These are phyloP conservation scores for Antennarius striatus DNA, from an alignment of 2,113 vertebrate species.

Conservation along the genomic window DNA sequence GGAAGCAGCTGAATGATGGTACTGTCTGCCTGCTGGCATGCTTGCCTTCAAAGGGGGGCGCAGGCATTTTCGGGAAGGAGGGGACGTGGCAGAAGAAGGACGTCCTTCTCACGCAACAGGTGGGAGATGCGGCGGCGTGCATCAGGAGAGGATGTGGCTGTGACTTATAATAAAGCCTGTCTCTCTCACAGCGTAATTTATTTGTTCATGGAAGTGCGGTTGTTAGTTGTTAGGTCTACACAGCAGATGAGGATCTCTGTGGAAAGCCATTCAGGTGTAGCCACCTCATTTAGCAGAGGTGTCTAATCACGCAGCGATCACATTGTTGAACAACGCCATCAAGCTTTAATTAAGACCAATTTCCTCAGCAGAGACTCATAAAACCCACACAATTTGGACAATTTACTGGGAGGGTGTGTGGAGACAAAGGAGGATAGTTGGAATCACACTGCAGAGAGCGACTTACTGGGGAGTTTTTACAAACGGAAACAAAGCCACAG, in stretches of 20 bases:
- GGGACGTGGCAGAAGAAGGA: slow-evolving; percentile 55
- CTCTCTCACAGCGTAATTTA: slow-evolving; percentile 12
- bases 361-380: slow-evolving; percentile 48
- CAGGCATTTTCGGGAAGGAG: slow-evolving; percentile 22
- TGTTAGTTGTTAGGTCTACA: background rate
- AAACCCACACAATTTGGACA: slow-evolving; percentile 48
- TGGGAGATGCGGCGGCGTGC: slow-evolving; percentile 60
- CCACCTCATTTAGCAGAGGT: slow-evolving; percentile 14
- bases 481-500: slow-evolving; percentile 17
- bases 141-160: slow-evolving; percentile 33
- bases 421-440: slow-evolving; percentile 18
- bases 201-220: background rate
- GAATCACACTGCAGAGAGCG: slow-evolving; percentile 4
- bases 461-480: slow-evolving; percentile 9
- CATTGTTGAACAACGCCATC: slow-evolving; percentile 53
- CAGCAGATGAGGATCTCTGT: background rate
- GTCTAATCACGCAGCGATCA: slow-evolving; percentile 36
- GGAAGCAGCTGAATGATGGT: slow-evolving; percentile 73
- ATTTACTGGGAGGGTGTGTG: slow-evolving; percentile 44
- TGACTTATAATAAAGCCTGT: slow-evolving; percentile 36
- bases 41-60: slow-evolving; percentile 18
- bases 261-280: slow-evolving; percentile 30
- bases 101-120: slow-evolving; percentile 68
- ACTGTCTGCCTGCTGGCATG: slow-evolving; percentile 66
- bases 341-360: slow-evolving; percentile 52